A percentile compares a stretch with the other conserved stretches of the same genome.
Conservation (phyloP, 1,140 invertebrate genomes). For the Melipona quadrifasciata region DNA sequence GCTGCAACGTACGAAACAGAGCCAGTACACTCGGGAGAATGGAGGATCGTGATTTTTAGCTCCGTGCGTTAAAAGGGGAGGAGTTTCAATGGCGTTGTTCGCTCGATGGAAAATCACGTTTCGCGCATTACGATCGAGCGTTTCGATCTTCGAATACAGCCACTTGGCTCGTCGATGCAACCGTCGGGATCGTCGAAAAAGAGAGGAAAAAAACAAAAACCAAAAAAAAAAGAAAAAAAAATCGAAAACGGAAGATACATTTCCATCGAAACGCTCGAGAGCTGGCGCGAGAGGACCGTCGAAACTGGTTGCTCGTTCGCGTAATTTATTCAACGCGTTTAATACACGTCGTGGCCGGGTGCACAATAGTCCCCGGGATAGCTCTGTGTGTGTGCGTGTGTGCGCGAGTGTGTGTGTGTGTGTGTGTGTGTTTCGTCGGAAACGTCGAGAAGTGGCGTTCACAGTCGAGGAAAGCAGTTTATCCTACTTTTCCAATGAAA, state of each 20-base stretch:
- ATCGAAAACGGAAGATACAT: neutral
- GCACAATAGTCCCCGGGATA: neutral
- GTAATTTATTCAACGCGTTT: constrained; percentile 36
- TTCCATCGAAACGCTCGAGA: neutral
- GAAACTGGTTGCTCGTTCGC: constrained; percentile 16
- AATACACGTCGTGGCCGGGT: neutral
- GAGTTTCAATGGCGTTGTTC: no score
- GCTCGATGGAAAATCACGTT: neutral
- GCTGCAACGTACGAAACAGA: no score
- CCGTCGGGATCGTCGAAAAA: neutral
- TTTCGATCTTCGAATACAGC: neutral
- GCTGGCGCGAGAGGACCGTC: constrained; percentile 4
- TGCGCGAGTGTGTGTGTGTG: no score
- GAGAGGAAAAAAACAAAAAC: neutral
- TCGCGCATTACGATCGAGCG: neutral
- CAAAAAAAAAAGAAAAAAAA: neutral
- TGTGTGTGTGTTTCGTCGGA: neutral
- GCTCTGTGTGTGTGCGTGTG: no score
- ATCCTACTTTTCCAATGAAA: constrained; percentile 48
- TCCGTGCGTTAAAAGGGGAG: neutral
- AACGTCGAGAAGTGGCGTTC: constrained; percentile 16
- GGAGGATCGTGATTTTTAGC: neutral
- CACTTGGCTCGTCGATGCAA: neutral
- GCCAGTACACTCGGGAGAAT: neutral
- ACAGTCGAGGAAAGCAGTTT: constrained; percentile 27